These are phyloP conservation scores for Heterohyrax brucei DNA, from an alignment of 2,797 vertebrate genomes.

Conservation along the genomic window DNA sequence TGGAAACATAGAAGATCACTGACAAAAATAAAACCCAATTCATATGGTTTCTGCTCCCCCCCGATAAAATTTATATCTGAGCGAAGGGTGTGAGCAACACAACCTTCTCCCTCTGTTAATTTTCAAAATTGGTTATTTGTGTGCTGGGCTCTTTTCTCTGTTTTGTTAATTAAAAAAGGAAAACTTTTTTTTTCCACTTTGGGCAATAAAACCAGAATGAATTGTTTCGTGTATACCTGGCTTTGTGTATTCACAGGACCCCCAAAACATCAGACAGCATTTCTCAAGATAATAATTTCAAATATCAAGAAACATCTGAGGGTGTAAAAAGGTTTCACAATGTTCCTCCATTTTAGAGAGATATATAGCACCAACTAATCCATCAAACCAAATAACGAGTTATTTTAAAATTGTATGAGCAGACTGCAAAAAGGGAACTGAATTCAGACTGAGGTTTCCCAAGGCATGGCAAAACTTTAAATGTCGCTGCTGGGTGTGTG, in stretches of 20 bases:
- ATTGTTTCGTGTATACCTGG: conserved; percentile 9
- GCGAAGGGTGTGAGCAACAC: not conserved
- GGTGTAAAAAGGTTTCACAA: conserved; percentile 49
- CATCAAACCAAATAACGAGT: conserved; percentile 34
- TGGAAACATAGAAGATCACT: conserved; percentile 37
- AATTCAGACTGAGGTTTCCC: conserved; percentile 43
- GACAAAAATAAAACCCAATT: conserved; percentile 57
- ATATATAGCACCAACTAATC: conserved; percentile 11
- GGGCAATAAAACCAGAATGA: conserved; percentile 42
- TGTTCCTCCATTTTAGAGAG: not conserved
- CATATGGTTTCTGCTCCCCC: not conserved
- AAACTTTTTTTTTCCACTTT: conserved; percentile 50
- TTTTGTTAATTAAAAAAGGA: conserved; percentile 66
- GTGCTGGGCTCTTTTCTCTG: not conserved
- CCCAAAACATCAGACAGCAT: not conserved
- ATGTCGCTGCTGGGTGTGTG: conserved; percentile 21
- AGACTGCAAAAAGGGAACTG: not conserved
- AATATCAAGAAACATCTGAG: not conserved
- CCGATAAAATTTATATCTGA: conserved; percentile 65
- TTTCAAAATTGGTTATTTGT: conserved; percentile 63
- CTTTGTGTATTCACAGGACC: conserved; percentile 10
- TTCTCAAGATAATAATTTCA: not conserved
- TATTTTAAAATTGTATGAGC: conserved; percentile 57
- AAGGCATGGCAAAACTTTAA: conserved; percentile 48
- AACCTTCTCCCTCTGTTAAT: conserved; percentile 52